A percentile compares a stretch with the other conserved stretches of the same genome.
phyloP scores from a whole-genome alignment of 2,797 vertebrate species.

The Chelon labrosus region DNA sequence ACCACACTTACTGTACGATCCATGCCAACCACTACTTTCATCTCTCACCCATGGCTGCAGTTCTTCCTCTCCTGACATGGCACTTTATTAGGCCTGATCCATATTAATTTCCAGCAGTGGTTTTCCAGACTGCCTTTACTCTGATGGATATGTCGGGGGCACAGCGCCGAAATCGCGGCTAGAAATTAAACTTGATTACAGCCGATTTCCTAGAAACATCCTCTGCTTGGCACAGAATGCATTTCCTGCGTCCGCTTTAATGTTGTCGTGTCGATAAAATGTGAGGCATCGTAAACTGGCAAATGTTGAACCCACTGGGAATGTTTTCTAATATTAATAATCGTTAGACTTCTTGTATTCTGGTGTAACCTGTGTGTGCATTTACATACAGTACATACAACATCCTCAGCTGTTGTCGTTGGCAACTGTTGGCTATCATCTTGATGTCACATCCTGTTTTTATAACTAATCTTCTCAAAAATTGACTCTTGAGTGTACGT shows the following conservation, averaged over 20 bases:
- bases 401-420: too few relatives aligned
- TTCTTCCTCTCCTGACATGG: background rate
- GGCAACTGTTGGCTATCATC: too few relatives aligned
- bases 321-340: background rate
- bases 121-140: constrained; percentile 6
- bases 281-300: background rate
- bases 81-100: constrained; percentile 24
- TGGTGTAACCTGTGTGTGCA: too few relatives aligned
- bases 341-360: too few relatives aligned
- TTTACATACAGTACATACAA: too few relatives aligned
- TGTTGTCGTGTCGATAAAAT: constrained; percentile 18
- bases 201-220: constrained; percentile 41
- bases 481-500: too few relatives aligned
- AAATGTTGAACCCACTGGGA: background rate
- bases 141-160: constrained; percentile 25
- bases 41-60: background rate
- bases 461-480: too few relatives aligned
- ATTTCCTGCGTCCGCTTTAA: constrained; percentile 31
- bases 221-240: constrained; percentile 22
- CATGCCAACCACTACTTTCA: background rate
- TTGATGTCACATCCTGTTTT: too few relatives aligned
- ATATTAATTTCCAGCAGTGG: constrained; percentile 36
- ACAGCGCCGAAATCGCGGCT: constrained; percentile 30
- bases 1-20: background rate
- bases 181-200: constrained; percentile 45